These are phyloP conservation scores for Eupleurogrammus muticus DNA, from an alignment of 2,797 vertebrate genomes.

Conservation along the genomic window DNA sequence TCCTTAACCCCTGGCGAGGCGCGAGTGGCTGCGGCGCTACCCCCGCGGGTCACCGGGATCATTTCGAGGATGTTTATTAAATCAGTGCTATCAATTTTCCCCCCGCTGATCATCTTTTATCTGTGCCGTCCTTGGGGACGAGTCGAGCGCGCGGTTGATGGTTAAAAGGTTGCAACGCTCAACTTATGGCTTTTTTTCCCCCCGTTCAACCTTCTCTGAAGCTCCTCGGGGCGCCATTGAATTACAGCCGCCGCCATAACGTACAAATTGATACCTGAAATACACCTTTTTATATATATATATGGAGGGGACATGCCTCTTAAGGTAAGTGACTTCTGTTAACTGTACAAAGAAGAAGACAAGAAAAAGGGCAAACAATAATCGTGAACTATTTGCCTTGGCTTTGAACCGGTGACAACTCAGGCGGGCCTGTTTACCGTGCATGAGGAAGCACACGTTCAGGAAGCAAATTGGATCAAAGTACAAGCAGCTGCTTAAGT, in stretches of 20 bases:
- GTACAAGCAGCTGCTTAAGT: slow-evolving; percentile 84
- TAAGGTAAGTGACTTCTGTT: slow-evolving; percentile 59
- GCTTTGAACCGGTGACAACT: slow-evolving; percentile 80
- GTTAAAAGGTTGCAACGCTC: slow-evolving; percentile 84
- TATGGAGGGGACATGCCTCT: slow-evolving; percentile 58
- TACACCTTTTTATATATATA: slow-evolving; percentile 45
- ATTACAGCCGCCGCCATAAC: slow-evolving; percentile 64
- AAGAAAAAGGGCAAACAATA: slow-evolving; percentile 75
- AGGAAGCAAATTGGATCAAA: slow-evolving; percentile 88
- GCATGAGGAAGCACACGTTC: slow-evolving; percentile 84
- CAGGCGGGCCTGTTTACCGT: slow-evolving; percentile 83
- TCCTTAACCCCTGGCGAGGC: slow-evolving; percentile 90
- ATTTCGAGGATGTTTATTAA: slow-evolving; percentile 86
- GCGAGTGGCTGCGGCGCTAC: slow-evolving; percentile 86
- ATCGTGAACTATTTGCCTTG: slow-evolving; percentile 82
- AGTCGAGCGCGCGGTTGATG: slow-evolving; percentile 83
- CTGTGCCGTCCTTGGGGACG: slow-evolving; percentile 83
- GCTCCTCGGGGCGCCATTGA: slow-evolving; percentile 71
- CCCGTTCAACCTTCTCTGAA: slow-evolving; percentile 72
- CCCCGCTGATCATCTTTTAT: slow-evolving; percentile 87
- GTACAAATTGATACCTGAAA: slow-evolving; percentile 73
- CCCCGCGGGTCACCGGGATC: slow-evolving; percentile 84
- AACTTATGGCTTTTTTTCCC: slow-evolving; percentile 77
- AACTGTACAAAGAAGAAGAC: slow-evolving; percentile 46
- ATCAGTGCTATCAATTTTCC: slow-evolving; percentile 87